phyloP scores from a whole-genome alignment of 2,113 vertebrate species.

The Myiagra hebetior region DNA sequence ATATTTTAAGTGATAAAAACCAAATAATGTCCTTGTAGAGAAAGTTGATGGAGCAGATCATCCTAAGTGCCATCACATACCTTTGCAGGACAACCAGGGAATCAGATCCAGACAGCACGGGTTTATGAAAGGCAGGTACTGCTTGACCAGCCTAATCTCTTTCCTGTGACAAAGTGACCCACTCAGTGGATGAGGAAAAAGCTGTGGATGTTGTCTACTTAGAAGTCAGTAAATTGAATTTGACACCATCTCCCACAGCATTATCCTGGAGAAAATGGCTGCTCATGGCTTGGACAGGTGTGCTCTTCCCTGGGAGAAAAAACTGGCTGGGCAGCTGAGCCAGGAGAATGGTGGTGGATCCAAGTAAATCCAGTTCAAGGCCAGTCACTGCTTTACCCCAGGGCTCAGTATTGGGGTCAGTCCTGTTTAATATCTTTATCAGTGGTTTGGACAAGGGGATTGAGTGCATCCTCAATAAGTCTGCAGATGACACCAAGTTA shows the following conservation, averaged over 20 bases:
- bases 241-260: neutral
- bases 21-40: neutral
- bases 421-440: too few relatives aligned
- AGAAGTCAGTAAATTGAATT: neutral
- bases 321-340: neutral
- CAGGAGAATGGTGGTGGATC: neutral
- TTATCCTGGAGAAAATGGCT: neutral
- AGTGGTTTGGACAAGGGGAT: neutral
- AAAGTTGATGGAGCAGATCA: neutral
- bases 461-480: neutral
- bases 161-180: neutral
- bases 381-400: fast-evolving
- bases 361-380: neutral
- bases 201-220: too few relatives aligned
- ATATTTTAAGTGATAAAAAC: neutral
- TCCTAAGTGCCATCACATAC: neutral
- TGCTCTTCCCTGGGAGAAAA: neutral
- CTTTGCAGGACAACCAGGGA: neutral
- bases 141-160: neutral
- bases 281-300: neutral
- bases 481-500: neutral
- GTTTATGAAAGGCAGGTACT: fast-evolving
- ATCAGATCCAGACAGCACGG: fast-evolving
- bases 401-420: neutral
- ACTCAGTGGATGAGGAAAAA: neutral